Evolutionary conservation across 2,113 vertebrate genomes (phyloP).

Genomic region (Morphnarchus princeps): DNA sequence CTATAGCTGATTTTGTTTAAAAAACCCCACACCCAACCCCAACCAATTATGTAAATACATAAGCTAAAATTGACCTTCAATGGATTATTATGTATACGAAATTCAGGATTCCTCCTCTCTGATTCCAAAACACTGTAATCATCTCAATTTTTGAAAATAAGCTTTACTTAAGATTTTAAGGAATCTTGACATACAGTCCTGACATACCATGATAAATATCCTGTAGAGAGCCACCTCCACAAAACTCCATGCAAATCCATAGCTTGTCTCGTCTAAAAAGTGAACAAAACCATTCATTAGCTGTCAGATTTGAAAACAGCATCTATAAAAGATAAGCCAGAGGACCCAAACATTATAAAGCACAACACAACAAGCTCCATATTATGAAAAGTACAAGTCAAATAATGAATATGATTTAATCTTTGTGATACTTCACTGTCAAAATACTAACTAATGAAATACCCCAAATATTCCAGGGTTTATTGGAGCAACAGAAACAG

Average conservation of each 20-base stretch:
- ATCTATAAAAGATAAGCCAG: background rate
- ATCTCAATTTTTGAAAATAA: constrained; percentile 1
- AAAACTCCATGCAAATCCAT: constrained; percentile 99
- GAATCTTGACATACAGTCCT: background rate
- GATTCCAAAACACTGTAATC: background rate
- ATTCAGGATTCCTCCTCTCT: background rate
- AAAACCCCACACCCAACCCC: background rate
- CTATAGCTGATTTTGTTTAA: background rate
- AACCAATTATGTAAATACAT: background rate
- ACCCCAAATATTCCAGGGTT: background rate
- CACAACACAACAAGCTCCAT: background rate
- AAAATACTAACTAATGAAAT: background rate
- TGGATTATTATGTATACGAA: background rate
- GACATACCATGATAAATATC: constrained; percentile 92
- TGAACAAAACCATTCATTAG: constrained; percentile 41
- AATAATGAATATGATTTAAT: background rate
- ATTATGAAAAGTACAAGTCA: background rate
- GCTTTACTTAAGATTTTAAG: background rate
- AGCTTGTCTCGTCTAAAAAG: constrained; percentile 91
- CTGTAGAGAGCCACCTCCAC: constrained; percentile 88
- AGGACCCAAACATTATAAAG: background rate
- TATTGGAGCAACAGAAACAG: background rate
- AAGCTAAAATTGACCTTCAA: background rate
- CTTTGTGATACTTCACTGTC: background rate
- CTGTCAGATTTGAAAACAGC: background rate